A percentile compares a stretch with the other conserved stretches of the same genome.
phyloP scores from a whole-genome alignment of 2,888 invertebrate species.

The Herminia tarsipennalis region DNA sequence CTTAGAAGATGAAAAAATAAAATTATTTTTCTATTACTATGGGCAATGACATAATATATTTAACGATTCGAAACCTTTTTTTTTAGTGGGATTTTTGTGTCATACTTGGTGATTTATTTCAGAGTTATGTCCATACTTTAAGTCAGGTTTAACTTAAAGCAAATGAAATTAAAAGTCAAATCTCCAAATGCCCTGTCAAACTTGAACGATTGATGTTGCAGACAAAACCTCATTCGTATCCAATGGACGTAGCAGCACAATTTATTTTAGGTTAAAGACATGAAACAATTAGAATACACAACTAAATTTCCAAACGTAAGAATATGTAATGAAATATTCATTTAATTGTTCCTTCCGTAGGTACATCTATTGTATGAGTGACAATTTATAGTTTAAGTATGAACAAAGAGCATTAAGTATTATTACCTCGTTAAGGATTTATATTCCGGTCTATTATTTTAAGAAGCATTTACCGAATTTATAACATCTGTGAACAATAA shows the following conservation, averaged over 20 bases:
- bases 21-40: too few species aligned
- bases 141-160: constrained; percentile 21
- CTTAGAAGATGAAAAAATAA: too few species aligned
- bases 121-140: too few species aligned
- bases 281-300: constrained; percentile 55
- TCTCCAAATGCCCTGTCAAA: constrained; percentile 36
- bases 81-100: constrained; percentile 7
- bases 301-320: constrained; percentile 31
- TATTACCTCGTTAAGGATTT: constrained; percentile 62
- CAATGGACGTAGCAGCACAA: constrained; percentile 44
- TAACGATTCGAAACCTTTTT: too few species aligned
- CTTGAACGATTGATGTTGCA: constrained; percentile 27
- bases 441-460: constrained; percentile 62
- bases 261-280: constrained; percentile 44
- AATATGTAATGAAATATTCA: constrained; percentile 73
- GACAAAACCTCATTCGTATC: constrained; percentile 49
- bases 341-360: constrained; percentile 63
- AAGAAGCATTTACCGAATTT: constrained; percentile 63
- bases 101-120: constrained; percentile 29
- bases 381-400: constrained; percentile 60
- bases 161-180: constrained; percentile 24
- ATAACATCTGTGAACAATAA: constrained; percentile 65
- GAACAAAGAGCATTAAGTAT: constrained; percentile 46
- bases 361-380: constrained; percentile 63
- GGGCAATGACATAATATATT: too few species aligned